Percentiles rank a stretch among this genome's conserved stretches.
phyloP scores from a whole-genome alignment of 2,888 invertebrate species.

The Drosophila subsilvestris region DNA sequence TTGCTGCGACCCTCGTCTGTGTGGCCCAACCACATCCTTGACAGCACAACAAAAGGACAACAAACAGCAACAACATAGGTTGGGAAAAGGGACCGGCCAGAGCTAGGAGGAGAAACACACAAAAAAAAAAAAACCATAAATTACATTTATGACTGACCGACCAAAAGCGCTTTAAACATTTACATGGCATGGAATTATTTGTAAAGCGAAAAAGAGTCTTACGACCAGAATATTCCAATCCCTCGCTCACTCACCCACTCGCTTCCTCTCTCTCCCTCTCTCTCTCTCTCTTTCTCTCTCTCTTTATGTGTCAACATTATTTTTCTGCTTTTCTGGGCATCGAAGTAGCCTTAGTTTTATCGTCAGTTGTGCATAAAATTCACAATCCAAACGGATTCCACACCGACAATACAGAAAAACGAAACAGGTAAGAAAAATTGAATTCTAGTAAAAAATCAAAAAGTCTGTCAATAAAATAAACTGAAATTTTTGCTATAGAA shows the following conservation, averaged over 20 bases:
- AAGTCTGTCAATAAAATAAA: neutral
- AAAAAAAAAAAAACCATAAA: slow-evolving; percentile 27
- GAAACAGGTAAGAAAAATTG: neutral
- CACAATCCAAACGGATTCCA: neutral
- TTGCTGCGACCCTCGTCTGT: slow-evolving; percentile 67
- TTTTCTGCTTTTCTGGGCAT: neutral
- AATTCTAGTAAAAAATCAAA: neutral
- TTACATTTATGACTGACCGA: slow-evolving; percentile 61
- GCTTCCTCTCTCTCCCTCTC: too few relatives aligned
- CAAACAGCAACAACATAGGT: slow-evolving; percentile 56
- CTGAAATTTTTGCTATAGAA: neutral
- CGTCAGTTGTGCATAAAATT: neutral
- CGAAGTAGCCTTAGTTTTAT: neutral
- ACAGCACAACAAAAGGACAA: slow-evolving; percentile 26
- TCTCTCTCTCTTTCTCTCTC: neutral
- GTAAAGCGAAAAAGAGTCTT: slow-evolving; percentile 20
- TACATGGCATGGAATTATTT: slow-evolving; percentile 66
- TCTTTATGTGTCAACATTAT: too few relatives aligned
- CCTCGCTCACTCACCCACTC: neutral
- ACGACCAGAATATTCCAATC: neutral
- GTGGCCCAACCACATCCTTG: slow-evolving; percentile 15
- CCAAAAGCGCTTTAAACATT: slow-evolving; percentile 52
- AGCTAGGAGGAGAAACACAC: slow-evolving; percentile 10
- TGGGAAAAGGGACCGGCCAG: slow-evolving; percentile 61
- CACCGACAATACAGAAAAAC: neutral